Evolutionary conservation across 1,140 invertebrate genomes (phyloP), one percentile per base, ranked within the genome.

Genomic region (Eriosoma lanigerum): DNA sequence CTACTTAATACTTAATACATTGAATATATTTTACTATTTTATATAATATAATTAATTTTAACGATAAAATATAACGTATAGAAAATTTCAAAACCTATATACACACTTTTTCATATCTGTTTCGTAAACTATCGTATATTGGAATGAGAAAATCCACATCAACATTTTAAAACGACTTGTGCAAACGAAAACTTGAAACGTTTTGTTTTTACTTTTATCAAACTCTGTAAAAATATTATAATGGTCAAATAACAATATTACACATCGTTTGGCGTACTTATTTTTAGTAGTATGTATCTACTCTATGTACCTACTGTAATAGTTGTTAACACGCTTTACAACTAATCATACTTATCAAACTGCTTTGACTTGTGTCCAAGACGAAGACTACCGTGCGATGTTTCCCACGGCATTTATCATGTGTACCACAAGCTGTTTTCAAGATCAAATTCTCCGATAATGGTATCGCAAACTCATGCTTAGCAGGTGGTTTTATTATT

Each of bases 351-450:
- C 75, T 52, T 62, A 78, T 58, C 75, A 78, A 26, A 60, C 56
- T 46, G 15, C 75, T 78, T 60, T 78, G 54, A 46, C 21, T 60
- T 60, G 38, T 48, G 32, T 58, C 56, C 54, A 44, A 44, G 75
- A 72, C 68, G 19, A 68, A 50, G 46, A 78, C 75, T 78, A 78
- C 75, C 46, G 75, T 78, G 56, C 44, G 6, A 44, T 78, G 75
- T 78, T 72, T 78, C 75, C 56, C 75, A 78, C 75, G 75, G 75
- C 75, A 78, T 78, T 78, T 60, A 78, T 78, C 73, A 48, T 48
- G 56, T 60, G 38, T 78, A 44, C 54, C 32, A 56, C 50, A 44
- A 78, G 75, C 54, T 78, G 75, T 78, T 60, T 76, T 60, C 56
- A 26, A 78, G 56, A 78, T 78, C 75, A 17, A 58, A 78, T 78